Base-by-base conservation (phyloP, 2,113 vertebrate genomes). In the Saguinus midas region DNA sequence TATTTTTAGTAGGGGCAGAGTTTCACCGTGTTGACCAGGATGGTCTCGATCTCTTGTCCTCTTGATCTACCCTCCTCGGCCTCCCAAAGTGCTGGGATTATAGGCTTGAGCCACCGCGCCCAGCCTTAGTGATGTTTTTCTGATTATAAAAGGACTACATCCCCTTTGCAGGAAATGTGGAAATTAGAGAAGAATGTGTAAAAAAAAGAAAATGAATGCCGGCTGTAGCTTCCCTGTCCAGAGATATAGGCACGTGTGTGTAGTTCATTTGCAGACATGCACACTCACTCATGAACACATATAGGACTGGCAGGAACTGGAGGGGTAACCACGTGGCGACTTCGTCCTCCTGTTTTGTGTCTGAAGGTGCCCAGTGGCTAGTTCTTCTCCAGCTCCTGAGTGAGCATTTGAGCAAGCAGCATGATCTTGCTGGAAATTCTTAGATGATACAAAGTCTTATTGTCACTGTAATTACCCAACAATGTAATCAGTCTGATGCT, bases 151-250 rank as follows among this genome's bases (percentile, higher is more conserved):
- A 55, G 37, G 72, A 93, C 37, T 78, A 57, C 3, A 50, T 55
- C 66, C 55, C 45, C 83, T 48, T 29, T 70, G 85, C n/a, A 84
- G 85, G 87, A 80, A 97, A 91, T 45, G 18, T 57, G 55, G 35
- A 58, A 94, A 90, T 80, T 86, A 4, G 37, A 87, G 80, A 55
- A 91, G 92, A 72, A 3, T 50, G 21, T 78, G 23, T 70, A 45
- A 45, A 75, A 92, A 94, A 82, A 52, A 52, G 37, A 93, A 88
- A 94, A 72, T 48, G 52, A 90, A n/a, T 43, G 58, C 45, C 0
- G 3, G 68, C 43, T 75, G 12, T 6, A 1, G 21, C 58, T 61
- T 90, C 57, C 14, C 4, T 20, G 29, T 85, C 52, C 80, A 58
- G 61, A 76, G 72, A 50, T 37, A 11, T 0, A 79, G 52, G 29